A percentile compares a stretch with the other conserved stretches of the same genome.
phyloP scores from a whole-genome alignment of 1,140 invertebrate genomes.

The Rhynchophorus ferrugineus region DNA sequence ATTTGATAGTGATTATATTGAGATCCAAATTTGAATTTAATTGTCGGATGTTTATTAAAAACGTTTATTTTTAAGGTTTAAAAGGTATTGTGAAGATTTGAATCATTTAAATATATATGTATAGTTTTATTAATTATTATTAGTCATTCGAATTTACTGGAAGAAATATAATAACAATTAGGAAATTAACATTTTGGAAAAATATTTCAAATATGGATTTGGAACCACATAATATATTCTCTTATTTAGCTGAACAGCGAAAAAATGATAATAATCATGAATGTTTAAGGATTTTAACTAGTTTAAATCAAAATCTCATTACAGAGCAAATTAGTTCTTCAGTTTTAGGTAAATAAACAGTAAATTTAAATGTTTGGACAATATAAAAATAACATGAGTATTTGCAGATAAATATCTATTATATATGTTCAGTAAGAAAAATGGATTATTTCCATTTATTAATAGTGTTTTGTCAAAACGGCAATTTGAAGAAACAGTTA shows the following conservation, averaged over 20 bases:
- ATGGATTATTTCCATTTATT: conserved; percentile 27
- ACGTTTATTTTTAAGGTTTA: neutral
- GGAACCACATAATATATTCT: conserved; percentile 21
- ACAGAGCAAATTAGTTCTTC: conserved; percentile 24
- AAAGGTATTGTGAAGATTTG: neutral
- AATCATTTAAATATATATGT: neutral
- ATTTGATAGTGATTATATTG: too few relatives aligned
- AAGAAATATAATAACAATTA: too few relatives aligned
- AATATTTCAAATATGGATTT: conserved; percentile 29
- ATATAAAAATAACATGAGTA: conserved; percentile 3
- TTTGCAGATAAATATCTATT: conserved; percentile 29
- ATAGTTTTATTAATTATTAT: neutral
- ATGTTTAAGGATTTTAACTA: conserved; percentile 19
- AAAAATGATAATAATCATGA: too few relatives aligned
- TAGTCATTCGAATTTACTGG: too few relatives aligned
- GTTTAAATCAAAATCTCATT: conserved; percentile 25
- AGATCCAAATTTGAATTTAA: too few relatives aligned
- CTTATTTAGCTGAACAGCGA: too few relatives aligned
- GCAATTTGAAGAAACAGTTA: conserved; percentile 22
- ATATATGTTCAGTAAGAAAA: conserved; percentile 25
- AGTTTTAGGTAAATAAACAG: conserved; percentile 20
- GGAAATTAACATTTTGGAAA: neutral
- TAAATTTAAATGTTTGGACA: conserved; percentile 1
- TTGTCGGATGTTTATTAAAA: too few relatives aligned
- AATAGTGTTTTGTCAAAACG: conserved; percentile 13